Conservation (phyloP, 2,113 vertebrate genomes). For the Proteles cristata region DNA sequence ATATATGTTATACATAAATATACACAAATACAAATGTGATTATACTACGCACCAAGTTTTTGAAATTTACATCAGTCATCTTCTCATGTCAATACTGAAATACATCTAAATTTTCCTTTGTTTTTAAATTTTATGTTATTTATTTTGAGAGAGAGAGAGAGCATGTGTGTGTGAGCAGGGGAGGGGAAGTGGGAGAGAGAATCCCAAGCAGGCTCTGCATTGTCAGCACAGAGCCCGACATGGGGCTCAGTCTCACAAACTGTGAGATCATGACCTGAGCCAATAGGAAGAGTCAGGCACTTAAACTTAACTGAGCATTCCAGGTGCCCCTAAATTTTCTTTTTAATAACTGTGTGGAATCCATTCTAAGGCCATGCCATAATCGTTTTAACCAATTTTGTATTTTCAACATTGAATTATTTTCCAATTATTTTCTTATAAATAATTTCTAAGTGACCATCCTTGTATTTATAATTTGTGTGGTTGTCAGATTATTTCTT, state of each 20-base stretch:
- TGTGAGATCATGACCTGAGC: too few relatives aligned
- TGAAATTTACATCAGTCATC: constrained; percentile 2
- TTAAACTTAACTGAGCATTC: too few relatives aligned
- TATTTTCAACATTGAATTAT: constrained; percentile 20
- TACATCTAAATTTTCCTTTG: not conserved
- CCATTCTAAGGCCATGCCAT: not conserved
- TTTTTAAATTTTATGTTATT: too few relatives aligned
- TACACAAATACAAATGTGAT: not conserved
- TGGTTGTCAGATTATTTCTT: not conserved
- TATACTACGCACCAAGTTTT: not conserved
- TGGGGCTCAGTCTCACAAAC: too few relatives aligned
- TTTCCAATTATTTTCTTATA: constrained; percentile 29
- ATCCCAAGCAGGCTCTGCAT: too few relatives aligned
- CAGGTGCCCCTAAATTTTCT: too few relatives aligned
- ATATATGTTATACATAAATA: not conserved
- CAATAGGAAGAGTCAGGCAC: too few relatives aligned
- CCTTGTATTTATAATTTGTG: not conserved
- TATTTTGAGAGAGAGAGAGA: too few relatives aligned
- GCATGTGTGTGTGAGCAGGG: too few relatives aligned
- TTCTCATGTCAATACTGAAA: constrained; percentile 43
- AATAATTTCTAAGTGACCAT: constrained; percentile 30
- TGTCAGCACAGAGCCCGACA: too few relatives aligned
- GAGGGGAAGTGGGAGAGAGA: too few relatives aligned
- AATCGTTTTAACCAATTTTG: constrained; percentile 43
- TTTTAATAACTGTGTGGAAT: not conserved